Percentiles rank a stretch among this genome's conserved stretches.
Conservation (phyloP, 1,140 invertebrate species). For the Asobara japonica region DNA sequence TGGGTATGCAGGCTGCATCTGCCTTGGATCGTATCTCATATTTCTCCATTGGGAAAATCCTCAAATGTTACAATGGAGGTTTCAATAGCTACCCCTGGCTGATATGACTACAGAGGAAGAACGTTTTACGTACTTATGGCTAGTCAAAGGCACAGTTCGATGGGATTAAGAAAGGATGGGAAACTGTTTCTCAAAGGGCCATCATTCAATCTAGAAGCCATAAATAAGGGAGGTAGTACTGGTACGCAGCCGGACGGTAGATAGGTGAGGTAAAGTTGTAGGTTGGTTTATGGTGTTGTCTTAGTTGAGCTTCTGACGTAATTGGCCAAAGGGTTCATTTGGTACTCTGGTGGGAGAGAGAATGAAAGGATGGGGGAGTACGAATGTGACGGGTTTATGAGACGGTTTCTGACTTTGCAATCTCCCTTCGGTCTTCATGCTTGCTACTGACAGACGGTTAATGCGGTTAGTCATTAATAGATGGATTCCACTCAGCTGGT, state of each 20-base stretch:
- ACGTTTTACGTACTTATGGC: neutral
- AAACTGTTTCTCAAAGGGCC: neutral
- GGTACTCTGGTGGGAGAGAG: neutral
- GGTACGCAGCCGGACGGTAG: neutral
- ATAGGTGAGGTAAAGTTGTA: neutral
- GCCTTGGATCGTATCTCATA: neutral
- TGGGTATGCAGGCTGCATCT: neutral
- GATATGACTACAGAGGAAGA: neutral
- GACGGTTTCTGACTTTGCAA: neutral
- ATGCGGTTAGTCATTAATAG: neutral
- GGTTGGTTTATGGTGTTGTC: neutral
- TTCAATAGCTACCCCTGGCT: neutral
- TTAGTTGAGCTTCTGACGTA: neutral
- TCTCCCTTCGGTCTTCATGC: neutral
- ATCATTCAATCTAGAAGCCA: neutral
- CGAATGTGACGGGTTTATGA: neutral
- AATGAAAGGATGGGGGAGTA: neutral
- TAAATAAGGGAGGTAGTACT: neutral
- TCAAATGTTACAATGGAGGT: neutral
- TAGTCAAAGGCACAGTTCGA: neutral
- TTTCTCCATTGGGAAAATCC: neutral
- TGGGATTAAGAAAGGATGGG: neutral
- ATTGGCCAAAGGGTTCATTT: neutral
- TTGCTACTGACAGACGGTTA: neutral
- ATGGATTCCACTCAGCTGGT: no score